phyloP scores from a whole-genome alignment of 30 jellyfish, hydroid and myxozoan species.

The Aurelia aurita region DNA sequence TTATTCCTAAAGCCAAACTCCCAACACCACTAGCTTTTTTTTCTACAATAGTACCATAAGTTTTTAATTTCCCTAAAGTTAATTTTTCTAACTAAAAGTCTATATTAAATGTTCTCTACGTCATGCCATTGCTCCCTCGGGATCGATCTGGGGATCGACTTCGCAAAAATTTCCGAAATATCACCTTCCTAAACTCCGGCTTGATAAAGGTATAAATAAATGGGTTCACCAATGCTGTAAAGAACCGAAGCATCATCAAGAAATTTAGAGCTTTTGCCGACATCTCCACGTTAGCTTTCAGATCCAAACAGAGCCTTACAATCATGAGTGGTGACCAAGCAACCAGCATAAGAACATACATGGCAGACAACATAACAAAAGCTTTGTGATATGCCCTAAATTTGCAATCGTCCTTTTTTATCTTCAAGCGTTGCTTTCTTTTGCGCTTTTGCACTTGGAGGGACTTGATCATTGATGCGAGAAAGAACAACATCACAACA shows the following conservation, averaged over 20 bases:
- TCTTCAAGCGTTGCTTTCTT: constrained; percentile 31
- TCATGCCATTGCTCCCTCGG: too few species aligned
- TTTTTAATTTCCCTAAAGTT: too few species aligned
- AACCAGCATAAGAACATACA: constrained; percentile 61
- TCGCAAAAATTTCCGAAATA: neutral
- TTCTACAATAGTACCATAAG: too few species aligned
- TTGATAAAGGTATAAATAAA: constrained; percentile 63
- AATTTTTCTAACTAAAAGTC: too few species aligned
- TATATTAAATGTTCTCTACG: too few species aligned
- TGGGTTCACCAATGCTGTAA: constrained; percentile 68
- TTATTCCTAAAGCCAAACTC: too few species aligned
- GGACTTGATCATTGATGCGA: constrained; percentile 50
- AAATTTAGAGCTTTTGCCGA: constrained; percentile 18
- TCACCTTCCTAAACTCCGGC: constrained; percentile 46
- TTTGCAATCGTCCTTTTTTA: constrained; percentile 39
- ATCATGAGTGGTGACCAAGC: constrained; percentile 80
- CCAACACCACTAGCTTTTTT: too few species aligned
- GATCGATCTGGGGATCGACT: too few species aligned
- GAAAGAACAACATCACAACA: constrained; percentile 50
- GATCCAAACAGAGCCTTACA: constrained; percentile 61
- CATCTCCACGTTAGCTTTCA: constrained; percentile 27
- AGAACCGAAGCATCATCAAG: constrained; percentile 54
- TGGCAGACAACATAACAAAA: constrained; percentile 65
- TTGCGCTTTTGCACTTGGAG: constrained; percentile 44
- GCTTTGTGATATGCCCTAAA: constrained; percentile 65